phyloP scores from a whole-genome alignment of 2,113 vertebrate species.

The Panthera uncia region DNA sequence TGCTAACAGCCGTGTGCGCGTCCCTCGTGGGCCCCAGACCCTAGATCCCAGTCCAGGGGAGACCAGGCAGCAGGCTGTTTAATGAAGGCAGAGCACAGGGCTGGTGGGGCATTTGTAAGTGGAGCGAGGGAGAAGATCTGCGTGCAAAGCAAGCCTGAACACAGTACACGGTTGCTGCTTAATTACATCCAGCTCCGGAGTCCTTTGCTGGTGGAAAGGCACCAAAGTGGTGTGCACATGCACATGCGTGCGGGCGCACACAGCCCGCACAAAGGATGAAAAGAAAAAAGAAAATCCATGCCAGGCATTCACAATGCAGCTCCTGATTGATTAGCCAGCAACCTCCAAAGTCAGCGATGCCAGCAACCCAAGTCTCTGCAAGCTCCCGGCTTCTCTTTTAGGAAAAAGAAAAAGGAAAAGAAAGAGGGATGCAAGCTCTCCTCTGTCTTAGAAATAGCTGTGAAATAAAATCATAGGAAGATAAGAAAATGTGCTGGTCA shows the following conservation, averaged over 20 bases:
- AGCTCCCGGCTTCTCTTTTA: constrained; percentile 18
- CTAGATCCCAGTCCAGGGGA: neutral
- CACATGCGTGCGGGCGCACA: too few species aligned
- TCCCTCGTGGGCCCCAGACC: constrained; percentile 34
- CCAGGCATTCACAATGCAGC: constrained; percentile 21
- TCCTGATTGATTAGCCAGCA: constrained; percentile 45
- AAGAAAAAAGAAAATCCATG: constrained; percentile 32
- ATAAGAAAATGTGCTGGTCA: neutral
- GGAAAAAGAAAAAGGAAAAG: neutral
- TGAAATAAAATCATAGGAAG: constrained; percentile 20
- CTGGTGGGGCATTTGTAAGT: constrained; percentile 55
- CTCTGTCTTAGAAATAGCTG: constrained; percentile 34
- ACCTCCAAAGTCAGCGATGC: constrained; percentile 44
- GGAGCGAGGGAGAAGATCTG: neutral
- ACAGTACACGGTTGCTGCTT: neutral
- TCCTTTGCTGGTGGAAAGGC: constrained; percentile 27
- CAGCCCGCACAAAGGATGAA: neutral
- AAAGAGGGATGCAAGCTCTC: neutral
- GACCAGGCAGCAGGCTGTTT: neutral
- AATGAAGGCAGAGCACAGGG: neutral
- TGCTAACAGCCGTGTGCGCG: neutral
- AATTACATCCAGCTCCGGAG: neutral
- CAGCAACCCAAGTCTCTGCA: constrained; percentile 6
- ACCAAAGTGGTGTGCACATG: neutral
- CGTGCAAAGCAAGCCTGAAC: neutral